Evolutionary conservation across 92 coral and sea anemone genomes (phyloP), one percentile per base, ranked within the genome.

Genomic region (Epizoanthus illoricatus): DNA sequence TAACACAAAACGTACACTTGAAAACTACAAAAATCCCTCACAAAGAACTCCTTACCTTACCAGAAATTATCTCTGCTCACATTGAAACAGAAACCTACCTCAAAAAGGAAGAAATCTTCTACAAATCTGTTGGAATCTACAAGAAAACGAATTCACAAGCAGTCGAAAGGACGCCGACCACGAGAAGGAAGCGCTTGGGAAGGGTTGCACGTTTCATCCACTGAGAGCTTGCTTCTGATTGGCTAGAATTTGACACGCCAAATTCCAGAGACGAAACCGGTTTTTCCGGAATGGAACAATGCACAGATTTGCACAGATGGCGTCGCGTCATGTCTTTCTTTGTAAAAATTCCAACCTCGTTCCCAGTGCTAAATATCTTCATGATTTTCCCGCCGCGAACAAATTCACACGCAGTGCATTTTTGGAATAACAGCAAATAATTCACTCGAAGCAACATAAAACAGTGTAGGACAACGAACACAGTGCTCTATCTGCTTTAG

Each of bases 61-160:
- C 82, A 78, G 71, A 78, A 78, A 78, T 63, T 78, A 78, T 62
- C 71, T 78, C 72, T 63, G 69, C 71, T 64, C 71, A 78, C 71
- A 78, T 78, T 78, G 82, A 78, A 78, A 78, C 61, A 63, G 82
- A 78, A 78, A 78, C 82, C 82, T 78, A 78, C 82, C 82, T 78
- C 71, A 78, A 78, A 78, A 78, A 78, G 71, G 82, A 78, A 78
- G 60, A 78, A 78, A 78, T 78, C 82, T 78, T 78, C 82, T 19
- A 62, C 71, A 63, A 78, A 62, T 78, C 71, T 62, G 82, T 78
- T 23, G 61, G 21, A 78, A 62, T 62, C 71, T 45, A 62, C 36
- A 19, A 41, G 71, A 43, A 62, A 78, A 9, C 19, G 33, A 63
- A 10, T 42, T 47, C 81, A 9, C 68, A 24, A 59, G 9, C 81